Evolutionary conservation across 2,888 invertebrate genomes (phyloP).

Genomic region (Drosophila mercatorum): DNA sequence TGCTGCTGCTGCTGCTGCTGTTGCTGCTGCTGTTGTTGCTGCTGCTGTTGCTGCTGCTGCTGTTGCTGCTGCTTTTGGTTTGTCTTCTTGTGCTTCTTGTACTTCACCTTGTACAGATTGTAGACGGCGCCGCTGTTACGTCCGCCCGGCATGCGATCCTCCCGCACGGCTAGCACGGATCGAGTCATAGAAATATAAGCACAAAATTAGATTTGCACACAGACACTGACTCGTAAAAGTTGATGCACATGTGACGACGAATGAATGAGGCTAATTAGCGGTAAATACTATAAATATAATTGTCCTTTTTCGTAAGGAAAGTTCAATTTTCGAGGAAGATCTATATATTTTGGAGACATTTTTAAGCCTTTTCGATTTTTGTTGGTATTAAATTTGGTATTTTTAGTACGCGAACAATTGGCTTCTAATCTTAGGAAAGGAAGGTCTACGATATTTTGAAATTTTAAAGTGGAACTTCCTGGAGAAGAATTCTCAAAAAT

Average conservation of each 20-base stretch:
- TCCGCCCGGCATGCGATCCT: constrained; percentile 99
- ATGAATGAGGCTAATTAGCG: too few species aligned
- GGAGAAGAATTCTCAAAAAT: too few species aligned
- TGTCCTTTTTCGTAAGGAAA: not conserved
- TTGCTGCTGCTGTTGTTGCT: constrained; percentile 86
- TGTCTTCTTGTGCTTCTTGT: constrained; percentile 97
- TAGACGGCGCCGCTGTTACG: constrained; percentile 99
- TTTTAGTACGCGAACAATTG: too few species aligned
- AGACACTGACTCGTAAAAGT: not conserved
- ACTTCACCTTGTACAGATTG: constrained; percentile 99
- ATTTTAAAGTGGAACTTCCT: too few species aligned
- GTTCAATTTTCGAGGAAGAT: not conserved
- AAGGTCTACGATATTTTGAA: too few species aligned
- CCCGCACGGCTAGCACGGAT: constrained; percentile 92
- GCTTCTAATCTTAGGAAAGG: too few species aligned
- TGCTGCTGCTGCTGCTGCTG: constrained; percentile 85
- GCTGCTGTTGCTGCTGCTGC: constrained; percentile 84
- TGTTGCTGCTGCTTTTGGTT: constrained; percentile 87
- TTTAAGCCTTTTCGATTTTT: not conserved
- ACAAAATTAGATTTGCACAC: constrained; percentile 11
- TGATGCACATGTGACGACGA: not conserved
- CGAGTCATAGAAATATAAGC: not conserved
- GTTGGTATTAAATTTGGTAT: not conserved
- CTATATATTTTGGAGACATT: not conserved
- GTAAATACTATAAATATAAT: not conserved